These are phyloP conservation scores for Esox niger DNA, from an alignment of 2,113 vertebrate genomes.

Conservation along the genomic window DNA sequence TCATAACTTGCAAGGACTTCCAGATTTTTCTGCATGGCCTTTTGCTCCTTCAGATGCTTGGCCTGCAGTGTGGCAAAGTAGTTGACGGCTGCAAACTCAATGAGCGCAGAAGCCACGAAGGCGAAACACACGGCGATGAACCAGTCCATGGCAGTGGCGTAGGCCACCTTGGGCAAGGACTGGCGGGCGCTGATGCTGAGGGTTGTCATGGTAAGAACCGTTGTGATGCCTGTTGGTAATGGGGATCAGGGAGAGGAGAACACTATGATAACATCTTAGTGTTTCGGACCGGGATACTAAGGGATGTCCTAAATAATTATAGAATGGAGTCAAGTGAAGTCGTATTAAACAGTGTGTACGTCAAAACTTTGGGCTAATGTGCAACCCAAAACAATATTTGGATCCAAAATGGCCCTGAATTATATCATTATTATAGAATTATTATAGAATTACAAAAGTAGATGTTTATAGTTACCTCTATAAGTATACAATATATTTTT, in stretches of 20 bases:
- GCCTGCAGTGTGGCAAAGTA: slow-evolving; percentile 88
- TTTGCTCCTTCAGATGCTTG: slow-evolving; percentile 72
- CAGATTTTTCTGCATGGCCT: slow-evolving; percentile 68
- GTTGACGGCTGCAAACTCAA: slow-evolving; percentile 95
- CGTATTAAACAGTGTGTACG: too few relatives aligned
- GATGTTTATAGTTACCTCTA: too few relatives aligned
- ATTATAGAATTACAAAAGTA: too few relatives aligned
- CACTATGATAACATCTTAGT: background rate
- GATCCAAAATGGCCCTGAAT: too few relatives aligned
- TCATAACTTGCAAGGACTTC: slow-evolving; percentile 70
- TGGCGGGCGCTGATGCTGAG: slow-evolving; percentile 93
- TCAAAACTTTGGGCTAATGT: too few relatives aligned
- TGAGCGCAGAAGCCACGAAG: slow-evolving; percentile 90
- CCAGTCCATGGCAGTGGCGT: slow-evolving; percentile 95
- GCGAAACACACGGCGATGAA: slow-evolving; percentile 95
- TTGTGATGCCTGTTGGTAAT: slow-evolving; percentile 82
- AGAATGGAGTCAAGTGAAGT: too few relatives aligned
- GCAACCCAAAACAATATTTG: too few relatives aligned
- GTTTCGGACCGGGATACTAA: too few relatives aligned
- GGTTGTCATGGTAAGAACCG: slow-evolving; percentile 94
- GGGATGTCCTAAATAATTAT: too few relatives aligned
- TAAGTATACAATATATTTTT: too few relatives aligned
- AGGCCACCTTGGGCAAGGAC: slow-evolving; percentile 91
- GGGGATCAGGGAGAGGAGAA: slow-evolving; percentile 8
- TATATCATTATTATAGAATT: too few relatives aligned